A percentile compares a stretch with the other conserved stretches of the same genome.
These are phyloP conservation scores for Dendrolimus pini DNA, from an alignment of 2,888 invertebrate genomes.

Conservation along the genomic window DNA sequence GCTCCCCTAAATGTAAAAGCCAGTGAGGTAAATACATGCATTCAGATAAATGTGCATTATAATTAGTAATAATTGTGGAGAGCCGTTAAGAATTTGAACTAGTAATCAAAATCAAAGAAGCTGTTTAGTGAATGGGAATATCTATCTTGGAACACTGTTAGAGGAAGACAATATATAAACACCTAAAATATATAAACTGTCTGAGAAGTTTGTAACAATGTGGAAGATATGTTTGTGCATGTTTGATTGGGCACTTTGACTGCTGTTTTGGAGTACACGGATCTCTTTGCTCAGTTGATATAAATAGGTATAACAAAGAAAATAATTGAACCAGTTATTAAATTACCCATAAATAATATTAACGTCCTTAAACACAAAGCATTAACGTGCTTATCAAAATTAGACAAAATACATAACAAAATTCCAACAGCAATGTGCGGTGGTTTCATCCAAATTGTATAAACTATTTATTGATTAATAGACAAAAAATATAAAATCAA, in stretches of 20 bases:
- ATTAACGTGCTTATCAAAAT: neutral
- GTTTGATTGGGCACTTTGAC: slow-evolving; percentile 7
- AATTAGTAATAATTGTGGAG: slow-evolving; percentile 44
- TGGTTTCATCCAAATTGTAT: neutral
- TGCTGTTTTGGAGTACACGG: neutral
- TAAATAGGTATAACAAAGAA: neutral
- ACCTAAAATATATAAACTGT: slow-evolving; percentile 22
- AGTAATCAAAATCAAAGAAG: slow-evolving; percentile 11
- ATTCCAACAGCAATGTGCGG: neutral
- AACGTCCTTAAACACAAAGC: no score
- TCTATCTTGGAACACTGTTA: slow-evolving; percentile 31
- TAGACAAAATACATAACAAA: neutral
- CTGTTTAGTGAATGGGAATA: slow-evolving; percentile 20
- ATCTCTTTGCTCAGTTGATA: neutral
- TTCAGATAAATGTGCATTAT: slow-evolving; percentile 61
- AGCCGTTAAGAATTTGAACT: slow-evolving; percentile 42
- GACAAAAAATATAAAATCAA: no score
- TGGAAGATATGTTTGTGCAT: slow-evolving; percentile 40
- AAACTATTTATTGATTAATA: neutral
- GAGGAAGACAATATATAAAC: slow-evolving; percentile 46
- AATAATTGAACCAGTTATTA: neutral
- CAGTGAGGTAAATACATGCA: slow-evolving; percentile 61
- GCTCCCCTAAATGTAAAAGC: slow-evolving; percentile 58
- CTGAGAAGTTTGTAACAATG: slow-evolving; percentile 24
- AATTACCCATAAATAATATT: no score